Evolutionary conservation across 2,888 invertebrate species (phyloP).

Genomic region (Tetramorium bicarinatum): DNA sequence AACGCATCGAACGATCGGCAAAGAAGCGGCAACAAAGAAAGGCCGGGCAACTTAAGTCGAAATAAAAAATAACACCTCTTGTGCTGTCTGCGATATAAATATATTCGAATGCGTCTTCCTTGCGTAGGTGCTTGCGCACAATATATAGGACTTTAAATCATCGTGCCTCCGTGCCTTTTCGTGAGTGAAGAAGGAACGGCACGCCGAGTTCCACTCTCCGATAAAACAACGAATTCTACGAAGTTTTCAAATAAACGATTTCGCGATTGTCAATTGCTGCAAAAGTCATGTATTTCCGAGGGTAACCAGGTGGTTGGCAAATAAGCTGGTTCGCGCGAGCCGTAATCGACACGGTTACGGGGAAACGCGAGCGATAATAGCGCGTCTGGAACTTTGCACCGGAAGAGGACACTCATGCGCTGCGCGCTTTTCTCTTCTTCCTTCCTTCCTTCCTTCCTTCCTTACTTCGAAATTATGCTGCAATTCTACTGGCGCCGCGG

Average conservation of each 20-base stretch:
- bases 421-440: background rate
- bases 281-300: background rate
- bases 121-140: no score
- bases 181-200: background rate
- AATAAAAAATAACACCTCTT: background rate
- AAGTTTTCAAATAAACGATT: background rate
- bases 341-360: constrained; percentile 1
- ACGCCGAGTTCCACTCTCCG: background rate
- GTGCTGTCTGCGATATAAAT: background rate
- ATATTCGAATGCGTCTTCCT: background rate
- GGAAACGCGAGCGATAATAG: background rate
- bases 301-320: background rate
- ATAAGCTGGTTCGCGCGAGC: background rate
- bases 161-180: background rate
- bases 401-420: background rate
- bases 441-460: background rate
- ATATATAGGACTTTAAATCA: background rate
- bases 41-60: background rate
- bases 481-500: background rate
- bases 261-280: background rate
- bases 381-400: constrained; percentile 5
- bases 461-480: background rate
- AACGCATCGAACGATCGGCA: background rate
- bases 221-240: background rate
- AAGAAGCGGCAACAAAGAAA: background rate